These are phyloP conservation scores for Oxyura jamaicensis DNA, from an alignment of 2,113 vertebrate genomes.

Conservation along the genomic window DNA sequence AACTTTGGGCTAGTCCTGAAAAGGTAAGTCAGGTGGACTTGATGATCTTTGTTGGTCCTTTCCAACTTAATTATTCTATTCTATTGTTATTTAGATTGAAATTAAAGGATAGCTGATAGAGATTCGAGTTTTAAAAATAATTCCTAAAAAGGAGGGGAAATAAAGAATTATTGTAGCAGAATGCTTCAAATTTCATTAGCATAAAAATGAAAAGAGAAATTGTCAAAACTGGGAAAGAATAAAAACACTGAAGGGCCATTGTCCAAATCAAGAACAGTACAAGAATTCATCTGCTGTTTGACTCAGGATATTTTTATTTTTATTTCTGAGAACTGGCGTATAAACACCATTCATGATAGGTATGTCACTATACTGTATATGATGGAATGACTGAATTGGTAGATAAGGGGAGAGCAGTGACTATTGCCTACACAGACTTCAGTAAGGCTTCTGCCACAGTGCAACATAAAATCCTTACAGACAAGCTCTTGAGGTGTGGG, in stretches of 20 bases:
- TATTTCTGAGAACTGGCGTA: neutral
- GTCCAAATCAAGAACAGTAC: neutral
- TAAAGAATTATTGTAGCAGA: neutral
- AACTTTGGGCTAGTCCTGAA: neutral
- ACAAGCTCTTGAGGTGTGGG: neutral
- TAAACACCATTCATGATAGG: neutral
- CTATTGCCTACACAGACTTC: neutral
- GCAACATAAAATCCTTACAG: neutral
- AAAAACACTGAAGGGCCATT: neutral
- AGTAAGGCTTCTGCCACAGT: neutral
- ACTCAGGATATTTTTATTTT: neutral
- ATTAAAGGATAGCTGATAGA: neutral
- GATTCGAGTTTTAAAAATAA: neutral
- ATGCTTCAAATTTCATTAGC: neutral
- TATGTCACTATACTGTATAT: neutral
- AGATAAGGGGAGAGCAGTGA: too few species aligned
- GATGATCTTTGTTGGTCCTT: neutral
- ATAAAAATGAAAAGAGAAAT: neutral
- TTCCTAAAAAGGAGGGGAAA: neutral
- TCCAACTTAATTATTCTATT: neutral
- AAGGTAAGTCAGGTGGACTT: neutral
- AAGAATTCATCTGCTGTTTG: neutral
- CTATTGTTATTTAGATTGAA: neutral
- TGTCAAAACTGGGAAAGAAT: neutral
- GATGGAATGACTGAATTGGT: neutral